phyloP scores from a whole-genome alignment of 2,113 vertebrate species.

The Acinonyx jubatus region DNA sequence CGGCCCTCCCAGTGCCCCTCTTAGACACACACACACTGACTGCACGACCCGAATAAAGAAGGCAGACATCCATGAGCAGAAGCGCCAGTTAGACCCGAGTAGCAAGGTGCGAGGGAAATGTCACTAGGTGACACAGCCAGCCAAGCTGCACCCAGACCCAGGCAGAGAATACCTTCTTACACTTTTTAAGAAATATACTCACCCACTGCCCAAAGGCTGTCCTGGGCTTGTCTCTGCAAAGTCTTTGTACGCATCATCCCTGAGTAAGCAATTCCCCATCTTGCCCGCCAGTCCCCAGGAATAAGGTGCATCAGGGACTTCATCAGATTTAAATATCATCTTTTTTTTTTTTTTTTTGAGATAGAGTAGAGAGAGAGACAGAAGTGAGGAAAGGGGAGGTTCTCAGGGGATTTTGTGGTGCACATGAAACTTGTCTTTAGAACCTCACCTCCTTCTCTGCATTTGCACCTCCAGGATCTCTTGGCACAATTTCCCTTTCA shows the following conservation, averaged over 20 bases:
- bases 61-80: neutral
- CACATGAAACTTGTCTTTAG: neutral
- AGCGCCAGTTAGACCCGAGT: neutral
- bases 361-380: neutral
- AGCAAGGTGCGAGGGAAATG: neutral
- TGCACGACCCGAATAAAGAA: neutral
- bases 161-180: neutral
- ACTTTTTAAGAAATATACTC: neutral
- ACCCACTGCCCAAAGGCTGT: neutral
- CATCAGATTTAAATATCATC: neutral
- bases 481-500: neutral
- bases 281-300: neutral
- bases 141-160: neutral
- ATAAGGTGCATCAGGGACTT: neutral
- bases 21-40: neutral
- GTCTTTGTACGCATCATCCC: neutral
- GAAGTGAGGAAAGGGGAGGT: neutral
- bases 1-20: neutral
- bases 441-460: neutral
- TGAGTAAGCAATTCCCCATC: neutral
- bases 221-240: neutral
- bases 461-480: neutral
- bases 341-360: neutral
- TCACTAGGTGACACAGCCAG: neutral
- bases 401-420: neutral